Conservation (phyloP, 2,797 vertebrate genomes). For the Orientallactaga sibirica region DNA sequence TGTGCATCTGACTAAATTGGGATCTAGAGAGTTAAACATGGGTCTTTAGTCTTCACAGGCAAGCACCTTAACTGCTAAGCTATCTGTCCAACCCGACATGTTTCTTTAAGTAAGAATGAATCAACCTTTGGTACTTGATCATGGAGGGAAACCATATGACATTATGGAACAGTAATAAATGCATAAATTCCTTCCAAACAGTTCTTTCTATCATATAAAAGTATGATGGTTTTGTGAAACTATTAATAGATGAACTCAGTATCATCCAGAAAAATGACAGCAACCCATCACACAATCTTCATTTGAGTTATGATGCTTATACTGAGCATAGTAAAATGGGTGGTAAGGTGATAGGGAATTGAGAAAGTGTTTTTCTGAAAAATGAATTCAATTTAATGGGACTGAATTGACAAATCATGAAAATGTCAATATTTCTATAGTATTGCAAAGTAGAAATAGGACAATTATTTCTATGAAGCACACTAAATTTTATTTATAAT, state of each 20-base stretch:
- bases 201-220: not conserved
- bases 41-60: too few species aligned
- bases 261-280: not conserved
- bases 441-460: not conserved
- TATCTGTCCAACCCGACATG: too few species aligned
- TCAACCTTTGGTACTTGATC: not conserved
- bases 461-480: not conserved
- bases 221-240: not conserved
- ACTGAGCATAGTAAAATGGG: not conserved
- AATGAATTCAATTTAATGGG: not conserved
- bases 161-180: too few species aligned
- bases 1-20: too few species aligned
- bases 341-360: not conserved
- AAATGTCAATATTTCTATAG: not conserved
- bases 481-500: constrained; percentile 8
- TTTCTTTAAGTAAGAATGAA: constrained; percentile 3
- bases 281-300: not conserved
- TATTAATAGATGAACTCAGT: not conserved
- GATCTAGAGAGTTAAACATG: too few species aligned
- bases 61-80: too few species aligned
- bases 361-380: not conserved
- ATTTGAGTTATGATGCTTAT: not conserved
- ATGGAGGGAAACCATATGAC: too few species aligned
- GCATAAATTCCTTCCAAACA: not conserved
- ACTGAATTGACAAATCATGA: constrained; percentile 6